A percentile compares a stretch with the other conserved stretches of the same genome.
Conservation (phyloP, 2,888 invertebrate genomes). For the Agriotes lineatus region DNA sequence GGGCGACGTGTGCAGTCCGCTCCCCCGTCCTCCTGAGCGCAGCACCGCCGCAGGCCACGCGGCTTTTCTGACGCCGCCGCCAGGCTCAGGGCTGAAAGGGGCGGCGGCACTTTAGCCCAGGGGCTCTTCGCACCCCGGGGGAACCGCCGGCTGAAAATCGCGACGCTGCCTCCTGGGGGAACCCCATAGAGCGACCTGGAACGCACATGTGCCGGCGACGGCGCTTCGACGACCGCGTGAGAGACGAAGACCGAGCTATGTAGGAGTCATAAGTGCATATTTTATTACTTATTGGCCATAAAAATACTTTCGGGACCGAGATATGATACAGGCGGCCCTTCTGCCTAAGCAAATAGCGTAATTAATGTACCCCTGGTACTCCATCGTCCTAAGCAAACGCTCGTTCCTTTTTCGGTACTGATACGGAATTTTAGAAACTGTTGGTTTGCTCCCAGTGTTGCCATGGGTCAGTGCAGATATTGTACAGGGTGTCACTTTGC, state of each 20-base stretch:
- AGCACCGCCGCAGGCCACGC: constrained; percentile 45
- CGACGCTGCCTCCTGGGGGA: constrained; percentile 13
- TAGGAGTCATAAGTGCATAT: constrained; percentile 57
- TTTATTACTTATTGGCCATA: constrained; percentile 59
- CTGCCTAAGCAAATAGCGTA: constrained; percentile 27
- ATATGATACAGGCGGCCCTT: constrained; percentile 26
- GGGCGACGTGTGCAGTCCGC: constrained; percentile 49
- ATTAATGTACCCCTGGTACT: constrained; percentile 14
- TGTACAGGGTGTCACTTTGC: too few relatives aligned
- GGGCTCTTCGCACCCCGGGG: constrained; percentile 30
- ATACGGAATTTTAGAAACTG: too few relatives aligned
- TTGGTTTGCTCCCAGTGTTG: too few relatives aligned
- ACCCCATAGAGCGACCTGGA: constrained; percentile 27
- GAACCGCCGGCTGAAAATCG: constrained; percentile 20
- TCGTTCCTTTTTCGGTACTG: not conserved
- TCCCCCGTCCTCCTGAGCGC: constrained; percentile 48
- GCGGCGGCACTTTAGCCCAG: constrained; percentile 18
- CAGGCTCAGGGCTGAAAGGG: constrained; percentile 29
- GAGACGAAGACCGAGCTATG: constrained; percentile 45
- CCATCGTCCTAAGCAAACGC: constrained; percentile 12
- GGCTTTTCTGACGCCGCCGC: constrained; percentile 38
- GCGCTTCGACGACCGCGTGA: constrained; percentile 38
- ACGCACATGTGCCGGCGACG: constrained; percentile 44
- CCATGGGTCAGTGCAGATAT: too few relatives aligned
- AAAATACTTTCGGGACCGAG: constrained; percentile 38